These are phyloP conservation scores for Helarctos malayanus DNA, from an alignment of 2,797 vertebrate genomes.

Conservation along the genomic window DNA sequence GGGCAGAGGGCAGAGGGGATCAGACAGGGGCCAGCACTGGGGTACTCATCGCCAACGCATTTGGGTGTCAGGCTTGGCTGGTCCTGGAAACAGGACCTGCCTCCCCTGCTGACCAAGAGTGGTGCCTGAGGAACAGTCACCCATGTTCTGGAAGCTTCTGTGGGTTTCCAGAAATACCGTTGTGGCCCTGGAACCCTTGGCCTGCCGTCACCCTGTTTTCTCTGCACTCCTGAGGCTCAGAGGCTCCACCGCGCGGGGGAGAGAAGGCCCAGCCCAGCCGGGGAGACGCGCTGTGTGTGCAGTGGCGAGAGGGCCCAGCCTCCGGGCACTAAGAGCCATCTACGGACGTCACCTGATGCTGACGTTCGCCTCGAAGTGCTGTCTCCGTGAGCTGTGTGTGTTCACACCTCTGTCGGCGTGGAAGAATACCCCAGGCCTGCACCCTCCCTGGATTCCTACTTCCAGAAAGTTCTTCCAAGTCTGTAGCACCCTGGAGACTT, in stretches of 20 bases:
- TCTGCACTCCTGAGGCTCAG: neutral
- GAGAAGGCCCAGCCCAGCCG: neutral
- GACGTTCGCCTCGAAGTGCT: fast-evolving
- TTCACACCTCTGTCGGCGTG: fast-evolving
- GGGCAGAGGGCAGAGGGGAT: no score
- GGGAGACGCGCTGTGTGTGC: neutral
- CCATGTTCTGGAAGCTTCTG: neutral
- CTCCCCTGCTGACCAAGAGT: neutral
- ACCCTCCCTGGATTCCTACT: neutral
- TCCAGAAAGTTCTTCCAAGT: neutral
- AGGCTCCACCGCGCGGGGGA: no score
- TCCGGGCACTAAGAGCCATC: fast-evolving
- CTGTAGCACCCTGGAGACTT: neutral
- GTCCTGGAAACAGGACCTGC: neutral
- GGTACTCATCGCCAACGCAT: neutral
- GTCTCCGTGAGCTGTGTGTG: neutral
- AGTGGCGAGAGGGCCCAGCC: neutral
- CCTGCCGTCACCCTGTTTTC: neutral
- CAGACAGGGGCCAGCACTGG: neutral
- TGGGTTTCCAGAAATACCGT: neutral
- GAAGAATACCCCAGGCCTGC: neutral
- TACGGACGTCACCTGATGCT: fast-evolving
- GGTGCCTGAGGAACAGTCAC: neutral
- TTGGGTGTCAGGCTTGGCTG: neutral
- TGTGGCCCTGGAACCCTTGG: no score